Percentiles rank a stretch among this genome's conserved stretches.
Evolutionary conservation across 1,140 invertebrate genomes (phyloP).

Genomic region (Lordiphosa collinella): DNA sequence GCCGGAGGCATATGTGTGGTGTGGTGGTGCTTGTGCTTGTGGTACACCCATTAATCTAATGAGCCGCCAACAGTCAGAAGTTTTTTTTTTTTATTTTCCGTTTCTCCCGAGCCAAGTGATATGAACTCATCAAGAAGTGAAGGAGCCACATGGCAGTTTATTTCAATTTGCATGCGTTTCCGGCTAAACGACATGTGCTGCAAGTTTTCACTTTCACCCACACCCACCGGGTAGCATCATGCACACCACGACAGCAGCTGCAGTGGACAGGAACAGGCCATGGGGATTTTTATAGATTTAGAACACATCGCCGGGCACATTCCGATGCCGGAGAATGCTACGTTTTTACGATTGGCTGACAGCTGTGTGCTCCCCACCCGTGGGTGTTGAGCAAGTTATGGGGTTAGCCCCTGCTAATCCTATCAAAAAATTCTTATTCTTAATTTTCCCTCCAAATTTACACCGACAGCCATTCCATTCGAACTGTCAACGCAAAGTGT

Average conservation of each 20-base stretch:
- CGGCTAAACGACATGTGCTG: slow-evolving; percentile 39
- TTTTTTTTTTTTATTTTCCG: slow-evolving; percentile 9
- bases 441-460: neutral
- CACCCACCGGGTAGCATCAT: slow-evolving; percentile 1
- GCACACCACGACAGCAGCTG: slow-evolving; percentile 38
- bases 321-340: slow-evolving; percentile 23
- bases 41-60: slow-evolving; percentile 10
- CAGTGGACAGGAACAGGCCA: slow-evolving; percentile 25
- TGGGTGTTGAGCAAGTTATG: slow-evolving; percentile 31
- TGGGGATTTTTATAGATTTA: slow-evolving; percentile 52
- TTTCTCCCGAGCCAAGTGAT: slow-evolving; percentile 2
- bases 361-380: slow-evolving; percentile 26
- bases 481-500: slow-evolving; percentile 5
- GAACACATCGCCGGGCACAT: slow-evolving; percentile 28
- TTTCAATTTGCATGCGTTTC: slow-evolving; percentile 53
- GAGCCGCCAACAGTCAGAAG: slow-evolving; percentile 4
- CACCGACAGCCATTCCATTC: neutral
- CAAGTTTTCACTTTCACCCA: slow-evolving; percentile 55
- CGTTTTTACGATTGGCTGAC: slow-evolving; percentile 38
- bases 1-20: neutral
- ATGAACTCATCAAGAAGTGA: slow-evolving; percentile 6
- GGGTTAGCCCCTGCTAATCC: slow-evolving; percentile 4
- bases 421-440: slow-evolving; percentile 8
- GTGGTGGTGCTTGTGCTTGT: neutral
- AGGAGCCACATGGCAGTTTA: slow-evolving; percentile 31